A percentile compares a stretch with the other conserved stretches of the same genome.
These are phyloP conservation scores for Raja brachyura DNA, from an alignment of 2,113 vertebrate genomes.

Conservation along the genomic window DNA sequence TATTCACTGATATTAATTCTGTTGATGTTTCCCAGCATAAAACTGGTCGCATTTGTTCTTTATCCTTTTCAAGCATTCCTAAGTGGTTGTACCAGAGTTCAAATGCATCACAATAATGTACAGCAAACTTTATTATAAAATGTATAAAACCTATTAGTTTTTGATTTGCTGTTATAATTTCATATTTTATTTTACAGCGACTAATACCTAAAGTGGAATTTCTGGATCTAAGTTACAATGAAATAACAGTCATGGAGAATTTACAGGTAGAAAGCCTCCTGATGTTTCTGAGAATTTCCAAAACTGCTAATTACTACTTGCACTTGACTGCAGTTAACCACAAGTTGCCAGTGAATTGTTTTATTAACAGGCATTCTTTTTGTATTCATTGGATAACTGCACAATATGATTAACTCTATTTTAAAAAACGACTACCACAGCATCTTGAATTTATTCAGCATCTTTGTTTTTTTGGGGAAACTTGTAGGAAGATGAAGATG, in stretches of 20 bases:
- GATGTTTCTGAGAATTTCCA: not conserved
- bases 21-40: not conserved
- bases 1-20: not conserved
- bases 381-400: not conserved
- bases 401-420: not conserved
- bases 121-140: too few relatives aligned
- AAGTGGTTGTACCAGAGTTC: not conserved
- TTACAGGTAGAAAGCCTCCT: slow-evolving; percentile 66
- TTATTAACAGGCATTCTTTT: not conserved
- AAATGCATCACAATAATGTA: not conserved
- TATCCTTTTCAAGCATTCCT: not conserved
- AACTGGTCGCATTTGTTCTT: not conserved
- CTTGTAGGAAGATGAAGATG: not conserved
- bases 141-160: not conserved
- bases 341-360: not conserved
- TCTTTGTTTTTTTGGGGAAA: not conserved
- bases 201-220: slow-evolving; percentile 89
- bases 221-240: slow-evolving; percentile 89
- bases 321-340: not conserved
- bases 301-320: not conserved
- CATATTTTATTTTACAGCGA: slow-evolving; percentile 62
- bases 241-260: slow-evolving; percentile 77
- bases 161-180: not conserved
- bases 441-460: not conserved
- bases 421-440: not conserved